phyloP scores from a whole-genome alignment of 2,888 invertebrate species.

The Myopa tessellatipennis region DNA sequence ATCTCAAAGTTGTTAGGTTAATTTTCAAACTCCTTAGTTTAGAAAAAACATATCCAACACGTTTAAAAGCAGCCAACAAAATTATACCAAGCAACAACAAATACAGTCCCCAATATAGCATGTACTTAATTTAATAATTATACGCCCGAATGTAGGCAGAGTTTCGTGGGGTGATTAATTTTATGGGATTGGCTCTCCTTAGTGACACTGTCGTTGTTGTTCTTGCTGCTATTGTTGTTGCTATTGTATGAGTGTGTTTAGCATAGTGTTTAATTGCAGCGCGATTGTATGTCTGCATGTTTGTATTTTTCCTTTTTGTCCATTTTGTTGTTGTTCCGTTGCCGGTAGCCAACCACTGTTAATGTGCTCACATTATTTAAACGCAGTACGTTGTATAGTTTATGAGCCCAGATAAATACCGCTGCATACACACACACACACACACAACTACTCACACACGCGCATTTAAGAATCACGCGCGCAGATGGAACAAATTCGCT shows the following conservation, averaged over 20 bases:
- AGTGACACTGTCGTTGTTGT: background rate
- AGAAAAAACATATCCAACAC: too few relatives aligned
- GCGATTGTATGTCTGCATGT: background rate
- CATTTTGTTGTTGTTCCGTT: slow-evolving; percentile 13
- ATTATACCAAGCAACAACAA: too few relatives aligned
- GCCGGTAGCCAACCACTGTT: background rate
- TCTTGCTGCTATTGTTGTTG: background rate
- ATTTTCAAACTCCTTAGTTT: too few relatives aligned
- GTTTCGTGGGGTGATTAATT: background rate
- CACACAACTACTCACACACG: slow-evolving; percentile 24
- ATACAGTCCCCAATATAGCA: too few relatives aligned
- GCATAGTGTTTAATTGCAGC: slow-evolving; percentile 21
- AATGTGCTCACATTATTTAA: slow-evolving; percentile 25
- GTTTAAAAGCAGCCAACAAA: too few relatives aligned
- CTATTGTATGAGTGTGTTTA: background rate
- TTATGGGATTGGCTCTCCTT: background rate
- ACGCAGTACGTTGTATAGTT: slow-evolving; percentile 40
- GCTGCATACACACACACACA: slow-evolving; percentile 24
- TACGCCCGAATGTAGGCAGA: slow-evolving; percentile 23
- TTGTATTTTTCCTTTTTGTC: background rate
- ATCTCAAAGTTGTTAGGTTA: too few relatives aligned
- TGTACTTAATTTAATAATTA: background rate
- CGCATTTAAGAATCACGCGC: slow-evolving; percentile 42
- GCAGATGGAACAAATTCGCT: slow-evolving; percentile 63
- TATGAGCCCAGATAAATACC: slow-evolving; percentile 40